A percentile compares a stretch with the other conserved stretches of the same genome.
Evolutionary conservation across 2,113 vertebrate species (phyloP).

Genomic region (Archilochus colubris): DNA sequence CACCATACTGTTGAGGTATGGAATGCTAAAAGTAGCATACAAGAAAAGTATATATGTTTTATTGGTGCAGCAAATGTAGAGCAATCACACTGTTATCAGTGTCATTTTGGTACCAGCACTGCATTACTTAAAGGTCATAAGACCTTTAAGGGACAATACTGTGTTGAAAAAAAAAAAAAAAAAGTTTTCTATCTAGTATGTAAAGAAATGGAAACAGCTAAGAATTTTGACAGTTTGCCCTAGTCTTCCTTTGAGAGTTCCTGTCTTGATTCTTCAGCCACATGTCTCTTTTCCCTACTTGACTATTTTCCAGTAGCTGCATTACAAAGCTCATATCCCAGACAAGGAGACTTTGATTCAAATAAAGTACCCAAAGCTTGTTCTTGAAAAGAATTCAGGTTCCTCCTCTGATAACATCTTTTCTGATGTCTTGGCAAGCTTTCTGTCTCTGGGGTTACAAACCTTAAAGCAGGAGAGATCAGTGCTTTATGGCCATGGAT

Average conservation of each 20-base stretch:
- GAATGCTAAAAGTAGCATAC: neutral
- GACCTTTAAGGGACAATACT: neutral
- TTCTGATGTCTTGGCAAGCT: conserved; percentile 19
- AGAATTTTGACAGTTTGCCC: neutral
- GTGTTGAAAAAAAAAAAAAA: too few relatives aligned
- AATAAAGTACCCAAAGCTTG: neutral
- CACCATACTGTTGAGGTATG: neutral
- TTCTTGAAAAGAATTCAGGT: conserved; percentile 48
- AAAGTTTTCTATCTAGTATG: neutral
- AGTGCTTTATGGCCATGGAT: neutral
- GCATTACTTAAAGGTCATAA: neutral
- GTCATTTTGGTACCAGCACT: neutral
- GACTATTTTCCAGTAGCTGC: conserved; percentile 42
- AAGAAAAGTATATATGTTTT: neutral
- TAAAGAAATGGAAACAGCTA: neutral
- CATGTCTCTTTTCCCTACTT: neutral
- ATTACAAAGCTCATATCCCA: neutral
- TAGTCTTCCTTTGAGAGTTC: conserved; percentile 15
- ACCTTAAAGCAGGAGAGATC: conserved; percentile 29
- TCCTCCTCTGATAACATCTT: conserved; percentile 29
- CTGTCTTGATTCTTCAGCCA: neutral
- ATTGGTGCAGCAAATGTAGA: neutral
- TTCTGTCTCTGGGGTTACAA: neutral
- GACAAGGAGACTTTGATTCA: conserved; percentile 8
- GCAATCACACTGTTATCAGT: neutral